Conservation (phyloP, 2,113 vertebrate species). For the Neolamprologus toae region DNA sequence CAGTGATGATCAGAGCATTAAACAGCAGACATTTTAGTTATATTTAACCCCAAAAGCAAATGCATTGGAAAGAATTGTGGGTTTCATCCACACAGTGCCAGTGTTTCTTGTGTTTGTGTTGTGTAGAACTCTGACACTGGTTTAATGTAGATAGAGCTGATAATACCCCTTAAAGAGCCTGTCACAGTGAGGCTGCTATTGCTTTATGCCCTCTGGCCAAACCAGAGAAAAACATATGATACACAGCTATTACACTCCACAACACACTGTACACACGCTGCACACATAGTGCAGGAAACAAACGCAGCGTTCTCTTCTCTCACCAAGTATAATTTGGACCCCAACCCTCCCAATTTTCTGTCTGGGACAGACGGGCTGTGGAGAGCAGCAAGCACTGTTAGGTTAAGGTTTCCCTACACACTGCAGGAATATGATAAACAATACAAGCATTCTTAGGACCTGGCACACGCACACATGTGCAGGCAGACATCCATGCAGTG, state of each 20-base stretch:
- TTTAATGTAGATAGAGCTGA: slow-evolving; percentile 62
- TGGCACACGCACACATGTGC: slow-evolving; percentile 10
- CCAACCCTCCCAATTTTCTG: slow-evolving; percentile 69
- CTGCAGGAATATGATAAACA: slow-evolving; percentile 64
- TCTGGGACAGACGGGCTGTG: slow-evolving; percentile 56
- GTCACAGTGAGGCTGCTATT: not conserved
- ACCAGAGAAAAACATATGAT: slow-evolving; percentile 36
- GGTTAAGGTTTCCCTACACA: slow-evolving; percentile 56
- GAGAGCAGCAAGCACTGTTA: slow-evolving; percentile 37
- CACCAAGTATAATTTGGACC: slow-evolving; percentile 67
- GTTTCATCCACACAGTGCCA: slow-evolving; percentile 1
- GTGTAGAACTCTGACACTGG: slow-evolving; percentile 31
- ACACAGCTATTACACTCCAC: slow-evolving; percentile 6
- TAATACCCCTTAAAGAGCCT: slow-evolving; percentile 48
- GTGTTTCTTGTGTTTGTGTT: slow-evolving; percentile 28
- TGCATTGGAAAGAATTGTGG: not conserved
- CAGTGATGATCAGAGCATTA: not conserved
- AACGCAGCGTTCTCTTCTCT: slow-evolving; percentile 67
- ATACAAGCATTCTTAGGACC: slow-evolving; percentile 54
- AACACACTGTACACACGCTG: slow-evolving; percentile 40
- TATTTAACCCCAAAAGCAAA: not conserved
- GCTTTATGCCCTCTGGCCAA: slow-evolving; percentile 2
- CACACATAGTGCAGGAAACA: slow-evolving; percentile 55
- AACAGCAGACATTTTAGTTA: not conserved
- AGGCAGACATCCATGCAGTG: not conserved